Base-by-base conservation (phyloP, 2,113 vertebrate genomes). In the Saccopteryx bilineata region DNA sequence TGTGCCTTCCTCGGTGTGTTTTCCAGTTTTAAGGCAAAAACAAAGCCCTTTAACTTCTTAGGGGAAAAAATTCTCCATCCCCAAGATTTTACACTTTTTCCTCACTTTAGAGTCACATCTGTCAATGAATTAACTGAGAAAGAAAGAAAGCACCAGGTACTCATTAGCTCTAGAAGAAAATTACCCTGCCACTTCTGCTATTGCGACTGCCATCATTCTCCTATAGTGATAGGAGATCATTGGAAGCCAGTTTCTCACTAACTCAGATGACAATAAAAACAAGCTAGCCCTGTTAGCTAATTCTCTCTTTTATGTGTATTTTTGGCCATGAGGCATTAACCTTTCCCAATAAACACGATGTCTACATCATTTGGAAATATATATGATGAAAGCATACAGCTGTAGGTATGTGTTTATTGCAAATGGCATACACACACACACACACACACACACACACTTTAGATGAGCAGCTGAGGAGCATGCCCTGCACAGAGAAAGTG, bases 221-320 rank as follows among this genome's bases (percentile, higher is more conserved):
- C 19, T 26, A 50, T 26, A 18, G 80, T 93, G 93, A 93, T 83
- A 91, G 95, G 78, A 93, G 88, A 96, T 96, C 81, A 94, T 93
- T 93, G 72, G 76, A 96, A 96, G 92, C 48, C 8, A 0, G 19
- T n/a, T 97, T 97, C 95, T 82, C 46, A n/a, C 75, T 96, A 6
- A 26, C 76, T 68, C 81, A 95, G 65, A 76, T 91, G 93, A 97
- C 93, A 95, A 93, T 93, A 71, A 95, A 96, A 96, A 95, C 74
- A 83, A 82, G 84, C 84, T 91, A 71, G 39, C 19, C 11, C 33
- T 71, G 21, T 5, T 90, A 82, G 69, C 87, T 46, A 69, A 87
- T 92, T 71, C 66, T 80, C 48, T 69, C 60, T 94, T 90, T 84
- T 31, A 86, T 39, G 46, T 65, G 75, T 63, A 80, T 56, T 82